Conservation (phyloP, 1,140 invertebrate species). For the Scaptomyza montana region DNA sequence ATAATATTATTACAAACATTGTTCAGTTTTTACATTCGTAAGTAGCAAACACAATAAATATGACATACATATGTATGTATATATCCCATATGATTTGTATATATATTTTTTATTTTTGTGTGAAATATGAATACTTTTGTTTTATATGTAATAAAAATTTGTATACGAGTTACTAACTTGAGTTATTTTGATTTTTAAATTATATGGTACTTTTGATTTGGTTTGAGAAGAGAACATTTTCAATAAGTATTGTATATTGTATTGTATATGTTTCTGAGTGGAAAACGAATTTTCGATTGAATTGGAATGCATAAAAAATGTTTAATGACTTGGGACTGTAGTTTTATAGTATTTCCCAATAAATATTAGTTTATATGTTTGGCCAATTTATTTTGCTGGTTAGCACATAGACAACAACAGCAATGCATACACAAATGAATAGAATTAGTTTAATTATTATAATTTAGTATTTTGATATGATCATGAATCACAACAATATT, state of each 20-base stretch:
- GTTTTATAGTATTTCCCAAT: constrained; percentile 36
- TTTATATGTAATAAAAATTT: constrained; percentile 57
- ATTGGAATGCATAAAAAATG: constrained; percentile 71
- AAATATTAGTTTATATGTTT: constrained; percentile 56
- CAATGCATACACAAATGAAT: constrained; percentile 34
- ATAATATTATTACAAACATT: constrained; percentile 60
- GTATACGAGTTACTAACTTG: constrained; percentile 60
- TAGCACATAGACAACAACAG: constrained; percentile 64
- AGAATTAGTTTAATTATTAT: constrained; percentile 51
- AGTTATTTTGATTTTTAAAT: constrained; percentile 46
- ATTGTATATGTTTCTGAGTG: constrained; percentile 8
- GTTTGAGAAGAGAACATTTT: constrained; percentile 51
- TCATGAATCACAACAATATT: constrained; percentile 79
- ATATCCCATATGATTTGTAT: constrained; percentile 11
- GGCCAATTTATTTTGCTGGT: constrained; percentile 56
- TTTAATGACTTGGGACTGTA: constrained; percentile 25
- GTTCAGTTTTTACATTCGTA: constrained; percentile 40
- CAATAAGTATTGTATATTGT: constrained; percentile 43
- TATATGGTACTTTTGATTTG: constrained; percentile 57
- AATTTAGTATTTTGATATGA: constrained; percentile 76
- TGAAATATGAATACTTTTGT: constrained; percentile 68
- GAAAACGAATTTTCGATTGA: constrained; percentile 52
- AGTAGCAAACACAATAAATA: background rate
- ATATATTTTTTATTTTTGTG: constrained; percentile 44
- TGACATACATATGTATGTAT: background rate